A percentile compares a stretch with the other conserved stretches of the same genome.
These are phyloP conservation scores for Corticium candelabrum DNA, from an alignment of 37 sponge, comb jelly and placozoan species.

Conservation along the genomic window DNA sequence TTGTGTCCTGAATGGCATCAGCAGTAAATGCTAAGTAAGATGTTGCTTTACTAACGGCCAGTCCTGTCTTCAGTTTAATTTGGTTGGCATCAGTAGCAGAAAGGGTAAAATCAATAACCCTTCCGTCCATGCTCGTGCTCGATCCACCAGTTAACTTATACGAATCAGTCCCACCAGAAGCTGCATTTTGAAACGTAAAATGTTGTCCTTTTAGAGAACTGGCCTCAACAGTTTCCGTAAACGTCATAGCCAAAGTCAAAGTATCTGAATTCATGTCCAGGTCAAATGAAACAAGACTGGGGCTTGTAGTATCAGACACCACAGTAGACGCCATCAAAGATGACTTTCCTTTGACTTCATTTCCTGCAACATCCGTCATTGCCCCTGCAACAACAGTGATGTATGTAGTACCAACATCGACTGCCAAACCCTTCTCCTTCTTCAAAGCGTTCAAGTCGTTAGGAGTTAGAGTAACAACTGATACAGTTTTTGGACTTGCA, in stretches of 20 bases:
- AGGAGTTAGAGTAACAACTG: not conserved
- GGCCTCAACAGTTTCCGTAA: slow-evolving; percentile 66
- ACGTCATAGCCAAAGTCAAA: slow-evolving; percentile 58
- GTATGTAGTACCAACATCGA: not conserved
- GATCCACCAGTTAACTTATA: slow-evolving; percentile 56
- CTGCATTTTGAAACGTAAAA: slow-evolving; percentile 65
- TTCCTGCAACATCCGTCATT: not conserved
- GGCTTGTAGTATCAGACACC: not conserved
- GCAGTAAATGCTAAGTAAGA: slow-evolving; percentile 19
- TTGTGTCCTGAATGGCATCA: not conserved
- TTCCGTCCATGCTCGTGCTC: slow-evolving; percentile 23
- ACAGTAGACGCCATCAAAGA: not conserved
- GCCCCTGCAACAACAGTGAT: not conserved
- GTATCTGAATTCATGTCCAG: slow-evolving; percentile 60
- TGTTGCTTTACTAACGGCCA: slow-evolving; percentile 34
- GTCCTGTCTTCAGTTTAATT: slow-evolving; percentile 41
- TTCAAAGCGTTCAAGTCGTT: not conserved
- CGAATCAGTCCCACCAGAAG: slow-evolving; percentile 9
- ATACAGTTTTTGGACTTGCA: not conserved
- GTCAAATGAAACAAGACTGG: not conserved
- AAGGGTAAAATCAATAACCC: slow-evolving; percentile 48
- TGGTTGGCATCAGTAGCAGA: slow-evolving; percentile 16
- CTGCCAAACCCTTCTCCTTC: not conserved
- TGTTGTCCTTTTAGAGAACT: slow-evolving; percentile 41
- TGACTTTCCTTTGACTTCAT: not conserved